Percentiles rank a stretch among this genome's conserved stretches.
Evolutionary conservation across 2,113 vertebrate genomes (phyloP).

Genomic region (Aspidoscelis tigris): DNA sequence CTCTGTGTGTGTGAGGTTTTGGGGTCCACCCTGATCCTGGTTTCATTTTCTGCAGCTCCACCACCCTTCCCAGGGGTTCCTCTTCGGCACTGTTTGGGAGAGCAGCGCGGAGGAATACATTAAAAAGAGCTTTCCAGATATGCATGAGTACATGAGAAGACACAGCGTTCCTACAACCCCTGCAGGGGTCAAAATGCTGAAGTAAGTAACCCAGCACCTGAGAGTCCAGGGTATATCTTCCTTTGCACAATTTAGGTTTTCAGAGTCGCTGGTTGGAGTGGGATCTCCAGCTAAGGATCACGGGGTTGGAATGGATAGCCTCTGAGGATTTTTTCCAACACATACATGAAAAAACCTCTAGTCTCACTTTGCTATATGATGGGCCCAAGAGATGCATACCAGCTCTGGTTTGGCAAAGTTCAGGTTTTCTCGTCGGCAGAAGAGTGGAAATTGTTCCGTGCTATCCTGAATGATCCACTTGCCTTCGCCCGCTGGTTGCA

Average conservation of each 20-base stretch:
- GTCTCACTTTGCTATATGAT: background rate
- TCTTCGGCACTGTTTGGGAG: slow-evolving; percentile 90
- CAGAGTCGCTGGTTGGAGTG: too few relatives aligned
- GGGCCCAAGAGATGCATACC: background rate
- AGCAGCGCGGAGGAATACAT: slow-evolving; percentile 95
- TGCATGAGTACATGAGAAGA: slow-evolving; percentile 87
- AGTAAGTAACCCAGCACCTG: slow-evolving; percentile 78
- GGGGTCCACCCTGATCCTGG: background rate
- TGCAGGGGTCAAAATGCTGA: slow-evolving; percentile 85
- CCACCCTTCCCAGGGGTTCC: slow-evolving; percentile 88
- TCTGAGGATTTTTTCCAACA: background rate
- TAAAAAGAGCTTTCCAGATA: slow-evolving; percentile 91
- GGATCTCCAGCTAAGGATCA: background rate
- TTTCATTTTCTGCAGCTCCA: slow-evolving; percentile 80
- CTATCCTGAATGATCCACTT: too few relatives aligned
- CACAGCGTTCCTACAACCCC: slow-evolving; percentile 90
- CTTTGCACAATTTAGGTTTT: too few relatives aligned
- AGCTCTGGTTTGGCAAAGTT: background rate
- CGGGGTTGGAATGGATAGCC: background rate
- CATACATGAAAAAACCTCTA: too few relatives aligned
- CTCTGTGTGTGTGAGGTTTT: too few relatives aligned
- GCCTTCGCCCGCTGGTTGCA: background rate
- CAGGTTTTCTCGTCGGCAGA: background rate
- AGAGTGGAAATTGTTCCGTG: background rate
- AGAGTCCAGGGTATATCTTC: too few relatives aligned